Evolutionary conservation across 2,113 vertebrate species (phyloP), one percentile per base, ranked within the genome.

Genomic region (Spea multiplicata): DNA sequence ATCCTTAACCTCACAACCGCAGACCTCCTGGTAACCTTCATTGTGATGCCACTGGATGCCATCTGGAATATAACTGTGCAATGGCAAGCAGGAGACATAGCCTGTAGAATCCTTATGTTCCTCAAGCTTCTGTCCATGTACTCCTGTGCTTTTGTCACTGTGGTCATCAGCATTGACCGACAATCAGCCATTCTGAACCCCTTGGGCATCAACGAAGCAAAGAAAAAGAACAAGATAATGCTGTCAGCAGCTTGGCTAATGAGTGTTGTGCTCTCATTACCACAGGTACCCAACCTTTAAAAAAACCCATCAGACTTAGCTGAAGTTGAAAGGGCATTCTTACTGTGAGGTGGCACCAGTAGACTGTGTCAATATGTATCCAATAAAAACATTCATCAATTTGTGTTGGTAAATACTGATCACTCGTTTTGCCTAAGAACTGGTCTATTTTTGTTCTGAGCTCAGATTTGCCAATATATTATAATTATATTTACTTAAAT

Each of bases 41-140:
- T 91, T 4, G 94, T 95, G 78, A 96, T 96, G 95, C 94, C 95
- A 0, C 87, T 95, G 83, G 95, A 96, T 0, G 94, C 94, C 0
- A 79, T 83, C 81, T 95, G 94, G 94, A 96, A 95, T 85, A 90
- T 95, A 84, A 95, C 93, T 0, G 90, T 96, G 81, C 93, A 95
- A 89, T 95, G 94, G 94, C 83, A 86, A 82, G 95, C 90, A 0
- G 94, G 93, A 0, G 94, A 95, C 68, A 69, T 86, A 73, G 90
- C 91, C 84, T 95, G 95, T 83, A 87, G 93, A 65, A 80, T 94
- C 50, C 89, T 95, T 44, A 95, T 96, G 95, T 96, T 93, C 85
- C 83, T 96, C 45, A 95, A 93, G 46, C 91, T 96, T 44, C 86
- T 94, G 84, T 93, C 95, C 10, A 96, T 95, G 94, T 94, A 95